Conservation (phyloP, 2,888 invertebrate genomes). For the Zhuqinia jingwanae region DNA sequence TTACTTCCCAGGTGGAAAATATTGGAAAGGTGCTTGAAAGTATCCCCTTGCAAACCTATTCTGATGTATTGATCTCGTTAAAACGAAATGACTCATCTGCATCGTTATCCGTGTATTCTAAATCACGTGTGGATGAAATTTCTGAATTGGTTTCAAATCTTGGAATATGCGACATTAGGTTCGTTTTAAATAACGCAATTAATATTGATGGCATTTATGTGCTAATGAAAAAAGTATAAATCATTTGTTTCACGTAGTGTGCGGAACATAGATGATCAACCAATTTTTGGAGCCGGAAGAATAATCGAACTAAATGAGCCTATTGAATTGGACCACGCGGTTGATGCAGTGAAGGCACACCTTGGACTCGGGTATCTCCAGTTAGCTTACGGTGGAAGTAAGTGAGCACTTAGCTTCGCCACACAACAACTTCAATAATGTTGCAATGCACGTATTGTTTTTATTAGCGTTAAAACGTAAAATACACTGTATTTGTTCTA, state of each 20-base stretch:
- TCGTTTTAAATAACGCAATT: too few species aligned
- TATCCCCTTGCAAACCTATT: slow-evolving; percentile 51
- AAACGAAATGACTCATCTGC: slow-evolving; percentile 35
- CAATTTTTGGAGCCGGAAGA: slow-evolving; percentile 84
- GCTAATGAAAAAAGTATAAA: background rate
- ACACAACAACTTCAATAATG: too few species aligned
- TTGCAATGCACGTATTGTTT: too few species aligned
- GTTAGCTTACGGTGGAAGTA: slow-evolving; percentile 86
- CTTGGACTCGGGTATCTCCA: slow-evolving; percentile 87
- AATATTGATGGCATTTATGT: too few species aligned
- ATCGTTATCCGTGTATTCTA: slow-evolving; percentile 36
- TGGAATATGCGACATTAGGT: slow-evolving; percentile 65
- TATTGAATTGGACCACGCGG: slow-evolving; percentile 84
- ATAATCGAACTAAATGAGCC: slow-evolving; percentile 82
- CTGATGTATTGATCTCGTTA: slow-evolving; percentile 68
- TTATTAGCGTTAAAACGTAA: background rate
- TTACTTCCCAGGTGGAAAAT: slow-evolving; percentile 52
- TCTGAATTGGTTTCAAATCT: slow-evolving; percentile 31
- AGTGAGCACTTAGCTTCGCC: too few species aligned
- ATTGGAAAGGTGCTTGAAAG: slow-evolving; percentile 55
- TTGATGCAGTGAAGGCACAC: slow-evolving; percentile 86
- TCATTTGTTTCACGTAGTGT: background rate
- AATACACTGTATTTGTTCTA: background rate
- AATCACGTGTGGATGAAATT: slow-evolving; percentile 28
- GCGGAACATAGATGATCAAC: background rate